Percentiles rank a stretch among this genome's conserved stretches.
phyloP scores from a whole-genome alignment of 2,888 invertebrate genomes.

The Salpingus planirostris region DNA sequence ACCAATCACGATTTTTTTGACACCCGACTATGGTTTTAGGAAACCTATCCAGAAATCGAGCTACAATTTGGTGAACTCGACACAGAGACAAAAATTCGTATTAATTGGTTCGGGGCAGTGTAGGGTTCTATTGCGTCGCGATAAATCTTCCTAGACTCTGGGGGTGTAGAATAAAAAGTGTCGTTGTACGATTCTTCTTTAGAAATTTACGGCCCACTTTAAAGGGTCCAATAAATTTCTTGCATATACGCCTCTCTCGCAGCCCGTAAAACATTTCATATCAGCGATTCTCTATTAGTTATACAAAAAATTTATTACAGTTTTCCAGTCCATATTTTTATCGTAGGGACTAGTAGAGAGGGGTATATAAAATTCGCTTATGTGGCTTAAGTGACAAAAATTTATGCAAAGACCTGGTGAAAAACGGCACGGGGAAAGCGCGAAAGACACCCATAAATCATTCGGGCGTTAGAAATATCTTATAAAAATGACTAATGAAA shows the following conservation, averaged over 20 bases:
- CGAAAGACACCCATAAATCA: constrained; percentile 27
- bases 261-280: constrained; percentile 14
- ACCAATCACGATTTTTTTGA: no score
- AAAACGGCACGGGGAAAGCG: constrained; percentile 18
- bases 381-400: constrained; percentile 25
- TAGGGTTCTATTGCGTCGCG: no score
- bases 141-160: no score
- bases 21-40: no score
- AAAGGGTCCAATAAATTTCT: constrained; percentile 16
- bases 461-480: constrained; percentile 17
- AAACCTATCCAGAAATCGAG: no score
- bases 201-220: constrained; percentile 8
- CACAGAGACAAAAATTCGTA: no score
- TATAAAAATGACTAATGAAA: constrained; percentile 27
- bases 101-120: no score
- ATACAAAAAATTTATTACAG: constrained; percentile 21
- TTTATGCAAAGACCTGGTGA: constrained; percentile 25
- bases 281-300: constrained; percentile 18
- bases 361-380: constrained; percentile 25
- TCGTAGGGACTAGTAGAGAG: no score
- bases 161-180: no score
- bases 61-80: no score
- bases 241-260: constrained; percentile 2
- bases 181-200: constrained; percentile 8
- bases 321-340: constrained; percentile 22